A percentile compares a stretch with the other conserved stretches of the same genome.
Evolutionary conservation across 1,140 invertebrate genomes (phyloP).

Genomic region (Bombus balteatus): DNA sequence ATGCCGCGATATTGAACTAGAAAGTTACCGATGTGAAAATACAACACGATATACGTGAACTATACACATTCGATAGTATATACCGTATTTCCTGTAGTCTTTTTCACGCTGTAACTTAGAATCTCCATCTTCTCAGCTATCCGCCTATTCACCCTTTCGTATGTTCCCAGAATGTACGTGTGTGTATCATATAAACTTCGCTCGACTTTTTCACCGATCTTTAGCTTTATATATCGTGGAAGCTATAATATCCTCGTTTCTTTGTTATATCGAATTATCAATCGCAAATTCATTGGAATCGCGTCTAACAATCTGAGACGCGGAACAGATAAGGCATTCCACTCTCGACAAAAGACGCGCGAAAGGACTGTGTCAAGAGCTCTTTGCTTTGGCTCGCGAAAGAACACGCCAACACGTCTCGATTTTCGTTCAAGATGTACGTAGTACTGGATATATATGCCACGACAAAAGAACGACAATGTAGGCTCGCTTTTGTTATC

Average conservation of each 20-base stretch:
- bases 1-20: neutral
- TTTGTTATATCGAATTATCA: neutral
- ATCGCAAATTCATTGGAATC: neutral
- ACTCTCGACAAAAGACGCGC: conserved; percentile 23
- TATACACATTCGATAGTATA: neutral
- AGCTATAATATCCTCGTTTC: neutral
- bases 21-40: neutral
- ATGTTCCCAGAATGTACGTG: too few relatives aligned
- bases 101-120: neutral
- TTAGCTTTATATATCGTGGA: neutral
- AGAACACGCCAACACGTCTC: conserved; percentile 12
- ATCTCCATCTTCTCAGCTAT: neutral
- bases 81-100: neutral
- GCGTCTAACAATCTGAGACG: neutral
- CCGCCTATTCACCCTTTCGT: neutral
- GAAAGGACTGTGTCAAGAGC: conserved; percentile 41
- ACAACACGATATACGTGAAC: neutral
- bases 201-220: neutral
- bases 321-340: conserved; percentile 18
- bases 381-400: neutral
- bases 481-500: neutral
- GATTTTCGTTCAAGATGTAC: conserved; percentile 2
- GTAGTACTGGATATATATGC: neutral
- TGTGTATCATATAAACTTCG: neutral
- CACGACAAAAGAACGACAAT: neutral